Conservation (phyloP, 2,888 invertebrate genomes). For the Melanostoma mellinum region DNA sequence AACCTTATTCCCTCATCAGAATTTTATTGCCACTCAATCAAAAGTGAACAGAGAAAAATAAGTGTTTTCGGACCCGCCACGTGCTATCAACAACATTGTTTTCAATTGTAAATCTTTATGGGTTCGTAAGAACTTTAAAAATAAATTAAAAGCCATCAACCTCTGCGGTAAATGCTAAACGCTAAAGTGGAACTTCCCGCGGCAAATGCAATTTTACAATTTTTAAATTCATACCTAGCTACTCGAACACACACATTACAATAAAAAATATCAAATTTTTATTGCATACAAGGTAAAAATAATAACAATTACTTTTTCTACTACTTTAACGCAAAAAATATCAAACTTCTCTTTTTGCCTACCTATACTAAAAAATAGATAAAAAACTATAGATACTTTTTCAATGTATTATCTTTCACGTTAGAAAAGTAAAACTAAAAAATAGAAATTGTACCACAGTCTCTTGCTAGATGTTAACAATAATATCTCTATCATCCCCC, state of each 20-base stretch:
- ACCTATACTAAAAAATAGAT: conserved; percentile 3
- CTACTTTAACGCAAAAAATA: conserved; percentile 48
- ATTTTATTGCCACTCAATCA: conserved; percentile 65
- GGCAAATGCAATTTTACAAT: conserved; percentile 59
- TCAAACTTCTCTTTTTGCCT: conserved; percentile 56
- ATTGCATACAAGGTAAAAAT: conserved; percentile 63
- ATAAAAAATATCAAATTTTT: conserved; percentile 36
- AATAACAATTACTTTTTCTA: conserved; percentile 49
- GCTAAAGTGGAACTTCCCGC: conserved; percentile 65
- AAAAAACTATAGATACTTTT: conserved; percentile 66
- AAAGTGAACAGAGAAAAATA: conserved; percentile 64
- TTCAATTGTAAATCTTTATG: conserved; percentile 57
- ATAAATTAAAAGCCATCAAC: conserved; percentile 8
- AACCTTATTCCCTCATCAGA: conserved; percentile 57
- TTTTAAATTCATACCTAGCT: conserved; percentile 32
- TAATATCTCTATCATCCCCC: conserved; percentile 36
- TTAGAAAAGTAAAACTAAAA: conserved; percentile 58
- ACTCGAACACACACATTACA: conserved; percentile 2
- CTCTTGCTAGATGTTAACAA: conserved; percentile 40
- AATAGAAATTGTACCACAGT: conserved; percentile 36
- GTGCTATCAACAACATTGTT: conserved; percentile 49
- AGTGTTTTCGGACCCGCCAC: conserved; percentile 55
- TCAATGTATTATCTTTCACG: conserved; percentile 45
- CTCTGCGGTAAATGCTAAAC: too few relatives aligned
- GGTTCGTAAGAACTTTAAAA: conserved; percentile 38